Base-by-base conservation (phyloP, 53 echinoderm and acorn worm genomes). In the Paracentrotus lividus region DNA sequence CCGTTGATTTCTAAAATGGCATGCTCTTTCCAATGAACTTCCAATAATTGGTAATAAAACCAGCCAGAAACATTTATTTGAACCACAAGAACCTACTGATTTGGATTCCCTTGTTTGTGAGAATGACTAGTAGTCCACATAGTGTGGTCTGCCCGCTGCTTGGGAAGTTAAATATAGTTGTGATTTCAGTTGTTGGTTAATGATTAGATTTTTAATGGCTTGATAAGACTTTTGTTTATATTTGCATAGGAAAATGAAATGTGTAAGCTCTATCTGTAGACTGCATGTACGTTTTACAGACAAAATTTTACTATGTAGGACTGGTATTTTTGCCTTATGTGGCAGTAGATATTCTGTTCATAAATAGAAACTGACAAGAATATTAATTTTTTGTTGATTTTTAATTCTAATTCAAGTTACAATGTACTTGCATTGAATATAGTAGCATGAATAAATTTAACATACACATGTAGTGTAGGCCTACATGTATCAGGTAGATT, bases 11-110 rank as follows among this genome's bases (percentile, higher is more conserved):
- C 44, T n/a, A 81, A 81, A 81, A 81, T 47, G 81, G 81, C 81
- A 45, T 81, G 81, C 81, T 81, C 81, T 81, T 81, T 81, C 81
- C 26, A 81, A 47, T 81, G 81, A 81, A 81, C 81, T 81, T 47
- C 47, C n/a, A 81, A 26, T 45, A 47, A 81, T 81, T 81, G 81
- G 45, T 45, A n/a, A 81, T 81, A 81, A 81, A 81, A 47, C 24
- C 38, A 3, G 18, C 36, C 72, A 40, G 29, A 29, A n/a, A 29
- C 12, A 64, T 64, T 26, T n/a, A n/a, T 31, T 64, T 27, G 64
- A 76, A 36, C 76, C 76, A 15, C 36, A 42, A 42, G 42, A 76
- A 76, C 42, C 40, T 5, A 42, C 76, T 20, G 15, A 18, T 6
- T 21, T 76, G 36, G 8, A 42, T 76, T 76, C 42, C 42, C 20